Evolutionary conservation across 1,140 invertebrate genomes (phyloP).

Genomic region (Maniola jurtina): DNA sequence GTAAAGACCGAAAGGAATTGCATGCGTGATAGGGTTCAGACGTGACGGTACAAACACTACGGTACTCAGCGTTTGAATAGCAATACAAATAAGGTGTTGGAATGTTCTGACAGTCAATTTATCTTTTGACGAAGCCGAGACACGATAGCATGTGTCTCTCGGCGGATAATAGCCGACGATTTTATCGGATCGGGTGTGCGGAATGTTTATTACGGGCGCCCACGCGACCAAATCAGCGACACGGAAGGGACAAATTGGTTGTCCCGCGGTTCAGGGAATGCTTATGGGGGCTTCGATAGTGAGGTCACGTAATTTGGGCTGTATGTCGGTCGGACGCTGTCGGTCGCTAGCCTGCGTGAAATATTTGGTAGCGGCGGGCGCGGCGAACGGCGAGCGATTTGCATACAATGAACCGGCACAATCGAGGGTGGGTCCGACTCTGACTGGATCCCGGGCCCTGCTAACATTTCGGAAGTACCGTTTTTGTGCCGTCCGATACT

Average conservation of each 20-base stretch:
- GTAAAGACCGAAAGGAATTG: conserved; percentile 24
- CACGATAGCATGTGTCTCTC: conserved; percentile 18
- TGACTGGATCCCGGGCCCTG: conserved; percentile 42
- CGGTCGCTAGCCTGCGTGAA: conserved; percentile 50
- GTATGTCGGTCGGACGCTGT: conserved; percentile 26
- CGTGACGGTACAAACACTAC: conserved; percentile 29
- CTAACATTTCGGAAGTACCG: conserved; percentile 67
- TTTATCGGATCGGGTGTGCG: conserved; percentile 12
- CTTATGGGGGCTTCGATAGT: conserved; percentile 30
- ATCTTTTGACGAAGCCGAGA: conserved; percentile 14
- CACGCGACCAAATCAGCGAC: conserved; percentile 48
- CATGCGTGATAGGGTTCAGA: conserved; percentile 24
- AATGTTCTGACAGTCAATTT: conserved; percentile 30
- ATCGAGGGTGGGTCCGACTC: conserved; percentile 53
- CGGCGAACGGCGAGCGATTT: conserved; percentile 43
- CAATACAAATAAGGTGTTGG: conserved; percentile 23
- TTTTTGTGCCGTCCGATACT: conserved; percentile 53
- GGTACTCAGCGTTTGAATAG: conserved; percentile 27
- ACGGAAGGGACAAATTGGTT: conserved; percentile 63
- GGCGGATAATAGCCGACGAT: conserved; percentile 11
- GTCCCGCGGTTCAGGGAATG: conserved; percentile 26
- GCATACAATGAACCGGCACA: conserved; percentile 59
- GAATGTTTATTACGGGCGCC: conserved; percentile 39
- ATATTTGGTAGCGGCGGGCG: conserved; percentile 63
- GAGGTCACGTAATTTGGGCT: conserved; percentile 46